phyloP scores from a whole-genome alignment of 1,140 invertebrate species.

The Leptinotarsa undecemlineata region DNA sequence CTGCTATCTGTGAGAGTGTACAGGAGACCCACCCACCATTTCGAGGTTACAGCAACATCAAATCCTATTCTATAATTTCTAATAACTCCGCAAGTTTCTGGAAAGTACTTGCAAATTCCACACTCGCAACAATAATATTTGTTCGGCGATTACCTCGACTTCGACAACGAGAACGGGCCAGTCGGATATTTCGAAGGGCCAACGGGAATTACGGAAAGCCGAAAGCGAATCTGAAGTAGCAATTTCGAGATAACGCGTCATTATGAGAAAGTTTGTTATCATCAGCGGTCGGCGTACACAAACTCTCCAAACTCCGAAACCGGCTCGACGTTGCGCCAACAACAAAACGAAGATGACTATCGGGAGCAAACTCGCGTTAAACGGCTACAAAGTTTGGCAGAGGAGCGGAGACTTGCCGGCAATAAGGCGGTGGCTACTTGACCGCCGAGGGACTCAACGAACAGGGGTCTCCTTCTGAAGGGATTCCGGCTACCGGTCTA shows the following conservation, averaged over 20 bases:
- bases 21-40: too few species aligned
- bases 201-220: not conserved
- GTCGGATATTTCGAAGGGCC: not conserved
- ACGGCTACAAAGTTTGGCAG: not conserved
- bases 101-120: too few species aligned
- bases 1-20: too few species aligned
- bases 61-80: too few species aligned
- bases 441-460: too few species aligned
- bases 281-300: slow-evolving; percentile 1
- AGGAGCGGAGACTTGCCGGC: not conserved
- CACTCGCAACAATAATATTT: too few species aligned
- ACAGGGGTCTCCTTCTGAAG: too few species aligned
- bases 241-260: not conserved
- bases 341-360: not conserved
- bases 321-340: not conserved
- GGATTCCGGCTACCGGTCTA: too few species aligned
- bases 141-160: too few species aligned
- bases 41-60: too few species aligned
- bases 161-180: not conserved
- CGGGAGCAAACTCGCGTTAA: not conserved
- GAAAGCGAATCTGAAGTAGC: not conserved
- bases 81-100: too few species aligned
- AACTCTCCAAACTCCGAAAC: not conserved
- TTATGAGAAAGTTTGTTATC: slow-evolving; percentile 5
- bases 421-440: too few species aligned